Evolutionary conservation across 2,113 vertebrate species (phyloP), one percentile per base, ranked within the genome.

Genomic region (Lasiurus cinereus): DNA sequence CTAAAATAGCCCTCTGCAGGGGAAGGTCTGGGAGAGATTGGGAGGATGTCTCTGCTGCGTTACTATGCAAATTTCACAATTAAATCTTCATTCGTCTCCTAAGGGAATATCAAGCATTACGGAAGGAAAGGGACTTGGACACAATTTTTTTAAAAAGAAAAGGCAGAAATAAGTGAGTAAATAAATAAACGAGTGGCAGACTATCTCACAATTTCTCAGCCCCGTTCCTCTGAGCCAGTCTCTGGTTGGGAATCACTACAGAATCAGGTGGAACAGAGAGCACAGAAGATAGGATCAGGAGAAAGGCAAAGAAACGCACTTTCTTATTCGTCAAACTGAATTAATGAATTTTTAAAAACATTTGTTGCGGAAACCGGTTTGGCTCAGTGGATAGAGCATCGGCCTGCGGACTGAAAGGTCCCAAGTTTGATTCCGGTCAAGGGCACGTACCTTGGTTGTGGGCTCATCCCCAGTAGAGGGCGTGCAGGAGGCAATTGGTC

Each of bases 61-160:
- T 98, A 96, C 98, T 98, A 98, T 98, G 98, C 97, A 98, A 98
- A 99, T 98, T 97, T 98, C 97, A 98, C 98, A 98, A 98, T 98
- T 98, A 98, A 98, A 98, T 98, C 96, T 98, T 98, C 97, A 98
- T 97, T 97, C 93, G 95, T 88, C 85, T 98, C 97, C 97, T 95
- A 95, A 93, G 97, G 97, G 97, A 98, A 95, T 97, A 96, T 88
- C 79, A 50, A 56, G 87, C 94, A 98, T 98, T 98, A 98, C 97
- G 92, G 97, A 97, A 98, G 88, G 94, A 97, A 96, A 97, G 97
- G 95, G 94, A 97, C 97, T 98, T 98, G 97, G 96, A 98, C 95
- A 96, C 0, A 1, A 96, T 7, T 98, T 7, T 98, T 97, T 90
- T 84, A 36, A 67, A 96, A 94, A 93, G 69, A 46, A 77, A 96